A percentile compares a stretch with the other conserved stretches of the same genome.
Conservation (phyloP, 30 jellyfish, hydroid and myxozoan genomes). For the Pelagia noctiluca region DNA sequence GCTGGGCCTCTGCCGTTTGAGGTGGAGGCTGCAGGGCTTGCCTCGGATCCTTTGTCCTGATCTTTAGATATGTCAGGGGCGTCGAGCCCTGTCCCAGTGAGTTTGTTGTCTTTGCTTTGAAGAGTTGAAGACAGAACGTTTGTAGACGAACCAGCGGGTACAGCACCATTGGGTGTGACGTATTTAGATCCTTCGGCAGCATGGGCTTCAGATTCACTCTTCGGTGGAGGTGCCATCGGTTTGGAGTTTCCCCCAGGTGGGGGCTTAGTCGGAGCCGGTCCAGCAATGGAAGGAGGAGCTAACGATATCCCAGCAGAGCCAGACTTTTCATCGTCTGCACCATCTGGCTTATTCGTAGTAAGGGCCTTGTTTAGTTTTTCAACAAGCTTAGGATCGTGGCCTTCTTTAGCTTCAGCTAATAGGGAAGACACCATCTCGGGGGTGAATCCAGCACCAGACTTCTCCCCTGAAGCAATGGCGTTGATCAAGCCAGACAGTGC, state of each 20-base stretch:
- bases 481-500: constrained; percentile 38
- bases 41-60: constrained; percentile 45
- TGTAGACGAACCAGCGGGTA: constrained; percentile 83
- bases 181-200: constrained; percentile 65
- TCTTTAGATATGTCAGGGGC: constrained; percentile 67
- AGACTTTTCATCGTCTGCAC: constrained; percentile 39
- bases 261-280: constrained; percentile 70
- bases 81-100: constrained; percentile 54
- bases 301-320: constrained; percentile 82
- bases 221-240: constrained; percentile 59
- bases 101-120: constrained; percentile 42
- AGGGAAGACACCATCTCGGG: constrained; percentile 62
- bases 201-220: constrained; percentile 51
- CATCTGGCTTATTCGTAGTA: constrained; percentile 56
- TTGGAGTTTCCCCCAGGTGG: constrained; percentile 58
- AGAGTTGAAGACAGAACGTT: constrained; percentile 75
- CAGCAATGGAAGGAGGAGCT: constrained; percentile 79
- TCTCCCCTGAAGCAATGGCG: constrained; percentile 68
- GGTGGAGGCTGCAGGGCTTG: constrained; percentile 82
- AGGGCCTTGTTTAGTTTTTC: constrained; percentile 58
- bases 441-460: constrained; percentile 66
- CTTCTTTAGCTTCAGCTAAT: constrained; percentile 56
- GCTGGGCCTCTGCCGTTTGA: constrained; percentile 90
- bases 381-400: constrained; percentile 57
- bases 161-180: constrained; percentile 81